A percentile compares a stretch with the other conserved stretches of the same genome.
Evolutionary conservation across 2,113 vertebrate genomes (phyloP).

Genomic region (Leucosticte australis): DNA sequence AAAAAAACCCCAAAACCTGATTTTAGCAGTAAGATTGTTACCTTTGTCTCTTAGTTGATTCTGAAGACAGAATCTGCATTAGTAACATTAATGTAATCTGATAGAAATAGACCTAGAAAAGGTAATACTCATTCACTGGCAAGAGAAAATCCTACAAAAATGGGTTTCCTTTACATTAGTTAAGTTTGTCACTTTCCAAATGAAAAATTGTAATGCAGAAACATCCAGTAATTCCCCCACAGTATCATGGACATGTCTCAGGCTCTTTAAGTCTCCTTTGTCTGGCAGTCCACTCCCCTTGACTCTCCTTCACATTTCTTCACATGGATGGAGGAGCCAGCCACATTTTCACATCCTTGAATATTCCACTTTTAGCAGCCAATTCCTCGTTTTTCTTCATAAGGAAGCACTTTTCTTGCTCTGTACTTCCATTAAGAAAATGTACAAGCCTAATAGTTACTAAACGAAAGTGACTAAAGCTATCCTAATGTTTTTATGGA

Average conservation of each 20-base stretch:
- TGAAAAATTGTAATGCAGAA: not conserved
- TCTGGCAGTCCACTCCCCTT: not conserved
- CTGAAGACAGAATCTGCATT: not conserved
- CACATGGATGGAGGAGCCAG: not conserved
- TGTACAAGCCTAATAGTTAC: constrained; percentile 53
- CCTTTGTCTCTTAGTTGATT: not conserved
- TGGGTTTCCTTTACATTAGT: not conserved
- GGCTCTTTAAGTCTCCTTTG: not conserved
- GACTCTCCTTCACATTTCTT: not conserved
- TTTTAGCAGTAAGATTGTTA: not conserved
- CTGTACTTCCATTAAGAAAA: constrained; percentile 58
- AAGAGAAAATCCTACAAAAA: not conserved
- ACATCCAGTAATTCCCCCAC: not conserved
- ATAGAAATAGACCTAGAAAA: not conserved
- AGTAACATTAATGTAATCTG: not conserved
- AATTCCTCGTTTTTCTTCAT: constrained; percentile 45
- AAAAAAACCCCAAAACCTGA: not conserved
- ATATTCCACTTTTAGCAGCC: constrained; percentile 16
- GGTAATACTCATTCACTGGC: not conserved
- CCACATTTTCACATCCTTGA: not conserved
- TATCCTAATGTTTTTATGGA: constrained; percentile 58
- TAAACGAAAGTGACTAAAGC: constrained; percentile 48
- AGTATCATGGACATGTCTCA: not conserved
- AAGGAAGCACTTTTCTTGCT: constrained; percentile 44
- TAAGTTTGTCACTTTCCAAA: not conserved